phyloP scores from a whole-genome alignment of 2,888 invertebrate genomes.

The Caenorhabditis panamensis region DNA sequence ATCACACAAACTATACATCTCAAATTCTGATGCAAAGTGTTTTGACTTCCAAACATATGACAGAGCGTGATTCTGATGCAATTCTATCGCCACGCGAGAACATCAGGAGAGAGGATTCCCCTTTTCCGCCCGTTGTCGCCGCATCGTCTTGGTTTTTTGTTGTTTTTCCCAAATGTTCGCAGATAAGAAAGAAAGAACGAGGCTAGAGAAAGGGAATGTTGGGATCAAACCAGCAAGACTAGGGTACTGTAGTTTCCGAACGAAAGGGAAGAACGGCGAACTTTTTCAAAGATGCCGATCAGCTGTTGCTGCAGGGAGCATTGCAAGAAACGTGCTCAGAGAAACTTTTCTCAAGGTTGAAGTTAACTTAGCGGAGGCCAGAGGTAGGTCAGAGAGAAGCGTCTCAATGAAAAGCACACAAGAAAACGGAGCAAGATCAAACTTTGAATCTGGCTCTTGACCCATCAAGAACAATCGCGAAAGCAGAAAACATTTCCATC shows the following conservation, averaged over 20 bases:
- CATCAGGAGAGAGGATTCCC: conserved; percentile 50
- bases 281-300: conserved; percentile 15
- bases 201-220: conserved; percentile 12
- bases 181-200: conserved; percentile 23
- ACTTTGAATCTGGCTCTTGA: conserved; percentile 40
- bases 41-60: conserved; percentile 52
- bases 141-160: conserved; percentile 30
- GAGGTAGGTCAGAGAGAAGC: conserved; percentile 15
- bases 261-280: conserved; percentile 15
- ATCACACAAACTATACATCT: not conserved
- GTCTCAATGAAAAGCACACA: conserved; percentile 17
- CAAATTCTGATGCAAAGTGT: conserved; percentile 42
- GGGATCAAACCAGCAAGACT: conserved; percentile 45
- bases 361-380: conserved; percentile 31
- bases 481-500: not conserved
- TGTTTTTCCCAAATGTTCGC: conserved; percentile 46
- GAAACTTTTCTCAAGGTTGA: conserved; percentile 21
- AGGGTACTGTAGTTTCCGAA: conserved; percentile 29
- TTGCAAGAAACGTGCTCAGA: conserved; percentile 41
- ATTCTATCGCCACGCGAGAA: conserved; percentile 48
- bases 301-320: conserved; percentile 30
- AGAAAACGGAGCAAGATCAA: conserved; percentile 29
- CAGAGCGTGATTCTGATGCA: conserved; percentile 51
- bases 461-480: not conserved
- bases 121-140: conserved; percentile 3